Evolutionary conservation across 1,140 invertebrate genomes (phyloP).

Genomic region (Zaprionus taronus): DNA sequence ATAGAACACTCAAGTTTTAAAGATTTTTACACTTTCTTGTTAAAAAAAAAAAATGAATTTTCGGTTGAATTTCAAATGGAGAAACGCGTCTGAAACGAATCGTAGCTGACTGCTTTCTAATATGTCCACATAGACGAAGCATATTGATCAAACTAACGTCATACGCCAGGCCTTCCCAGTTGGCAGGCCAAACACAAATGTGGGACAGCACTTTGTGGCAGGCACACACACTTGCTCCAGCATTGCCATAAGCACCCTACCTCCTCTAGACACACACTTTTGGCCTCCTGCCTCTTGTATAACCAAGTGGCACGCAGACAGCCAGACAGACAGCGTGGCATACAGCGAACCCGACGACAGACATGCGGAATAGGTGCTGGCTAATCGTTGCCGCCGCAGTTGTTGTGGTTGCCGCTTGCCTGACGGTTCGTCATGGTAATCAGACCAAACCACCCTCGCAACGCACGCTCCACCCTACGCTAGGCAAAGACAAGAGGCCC

Average conservation of each 20-base stretch:
- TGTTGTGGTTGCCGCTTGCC: conserved; percentile 62
- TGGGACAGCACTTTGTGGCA: conserved; percentile 36
- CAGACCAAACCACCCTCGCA: conserved; percentile 3
- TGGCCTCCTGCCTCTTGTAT: conserved; percentile 16
- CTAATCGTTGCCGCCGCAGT: conserved; percentile 68
- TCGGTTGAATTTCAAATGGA: conserved; percentile 52
- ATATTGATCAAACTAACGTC: conserved; percentile 75
- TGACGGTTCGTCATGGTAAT: conserved; percentile 68
- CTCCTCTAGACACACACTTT: not conserved
- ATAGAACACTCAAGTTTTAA: conserved; percentile 27
- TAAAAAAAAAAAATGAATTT: conserved; percentile 53
- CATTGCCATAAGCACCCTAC: not conserved
- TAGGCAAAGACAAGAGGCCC: not conserved
- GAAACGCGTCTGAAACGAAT: conserved; percentile 77
- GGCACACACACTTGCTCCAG: conserved; percentile 2
- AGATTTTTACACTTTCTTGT: conserved; percentile 46
- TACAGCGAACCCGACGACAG: conserved; percentile 32
- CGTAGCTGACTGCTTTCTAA: conserved; percentile 75
- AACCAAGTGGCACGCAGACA: conserved; percentile 52
- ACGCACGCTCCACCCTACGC: not conserved
- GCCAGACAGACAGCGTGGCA: conserved; percentile 11
- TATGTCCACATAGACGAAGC: conserved; percentile 7
- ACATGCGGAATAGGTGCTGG: conserved; percentile 32
- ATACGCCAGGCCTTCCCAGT: conserved; percentile 45
- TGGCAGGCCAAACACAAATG: conserved; percentile 20